Base-by-base conservation (phyloP, 1,140 invertebrate species). In the Mycetomoellerius zeteki region DNA sequence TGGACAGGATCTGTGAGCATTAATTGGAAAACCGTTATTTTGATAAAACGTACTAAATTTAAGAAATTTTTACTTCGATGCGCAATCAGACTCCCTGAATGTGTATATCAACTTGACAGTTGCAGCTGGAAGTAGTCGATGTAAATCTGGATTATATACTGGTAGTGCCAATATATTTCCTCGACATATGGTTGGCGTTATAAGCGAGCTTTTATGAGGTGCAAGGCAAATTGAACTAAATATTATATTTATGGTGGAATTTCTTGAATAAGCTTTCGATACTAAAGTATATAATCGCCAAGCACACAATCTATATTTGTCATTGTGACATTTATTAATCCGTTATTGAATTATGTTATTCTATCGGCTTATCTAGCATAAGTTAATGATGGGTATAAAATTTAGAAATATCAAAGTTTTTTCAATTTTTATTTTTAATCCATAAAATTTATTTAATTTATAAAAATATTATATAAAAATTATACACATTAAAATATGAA, bases 161-260 rank as follows among this genome's bases (percentile, higher is more conserved):
- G 50, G 43, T 24, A 27, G n/a, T 71, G 37, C 24, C 33, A 73
- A 73, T 72, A 60, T 72, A 33, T 82, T 82, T 82, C 47, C 33
- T 8, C 64, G 52, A 73, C 67, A 58, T 65, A 37, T 73, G 67
- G 54, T 73, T 12, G 52, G 21, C 65, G 47, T 72, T 81, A 81
- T 56, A 60, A 60, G 47, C 37, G 37, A 69, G n/a, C 37, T 84
- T 84, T 84, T 50, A 60, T 52, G 54, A 84, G 67, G 69, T 75
- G 69, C 80, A 60, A 60, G 72, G 69, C 54, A 60, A 84, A 84
- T 84, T 73, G 54, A 84, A 75, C 37, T 81, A 73, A 82, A 73
- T 60, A 60, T 84, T 37, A 50, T 73, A n/a, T 62, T 84, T 84
- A 75, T 75, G 73, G 37, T 6, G 6, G 69, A 84, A 84, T n/a